Evolutionary conservation across 2,888 invertebrate species (phyloP), one percentile per base, ranked within the genome.

Genomic region (Acronicta alni): DNA sequence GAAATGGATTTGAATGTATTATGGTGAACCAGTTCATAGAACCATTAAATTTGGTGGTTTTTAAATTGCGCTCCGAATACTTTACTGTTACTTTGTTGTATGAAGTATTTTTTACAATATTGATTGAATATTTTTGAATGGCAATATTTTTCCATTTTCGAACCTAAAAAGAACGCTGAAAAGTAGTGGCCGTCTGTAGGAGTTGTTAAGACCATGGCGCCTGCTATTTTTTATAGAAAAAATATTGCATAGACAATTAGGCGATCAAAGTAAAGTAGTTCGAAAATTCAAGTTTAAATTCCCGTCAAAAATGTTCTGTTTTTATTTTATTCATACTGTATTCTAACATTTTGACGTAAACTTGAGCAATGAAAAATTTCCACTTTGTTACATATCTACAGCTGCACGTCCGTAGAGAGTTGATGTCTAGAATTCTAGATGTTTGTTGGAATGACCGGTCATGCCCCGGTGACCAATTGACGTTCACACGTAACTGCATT

Each of bases 381-480:
- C 1, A 15, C 8, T 20, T 23, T 16, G 2, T n/a, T 12, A 4
- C 15, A 14, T 8, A 61, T 23, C 10, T 30, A 14, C 15, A 20
- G 12, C 30, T 7, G 12, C 15, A 35, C 6, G 15, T 38, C 72
- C 67, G 14, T 17, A 32, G 49, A 51, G 58, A 53, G 10, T 48
- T 3, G 20, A 12, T 20, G 47, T 39, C 30, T 42, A 44, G 18
- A 52, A 30, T 43, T 39, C 30, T 38, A 47, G 17, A 52, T 68
- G 55, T 48, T 46, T 44, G 52, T 47, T 32, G 44, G 53, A 32
- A 57, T 58, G 46, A 15, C 43, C 53, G 32, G 55, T 39, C 16
- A 48, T 48, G 20, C 68, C 63, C 68, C 20, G 15, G 47, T 47
- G 68, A 47, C 49, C 68, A 53, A 72, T 75, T 63, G 55, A 42